Conservation (phyloP, 2,888 invertebrate species). For the Chirona hameri region DNA sequence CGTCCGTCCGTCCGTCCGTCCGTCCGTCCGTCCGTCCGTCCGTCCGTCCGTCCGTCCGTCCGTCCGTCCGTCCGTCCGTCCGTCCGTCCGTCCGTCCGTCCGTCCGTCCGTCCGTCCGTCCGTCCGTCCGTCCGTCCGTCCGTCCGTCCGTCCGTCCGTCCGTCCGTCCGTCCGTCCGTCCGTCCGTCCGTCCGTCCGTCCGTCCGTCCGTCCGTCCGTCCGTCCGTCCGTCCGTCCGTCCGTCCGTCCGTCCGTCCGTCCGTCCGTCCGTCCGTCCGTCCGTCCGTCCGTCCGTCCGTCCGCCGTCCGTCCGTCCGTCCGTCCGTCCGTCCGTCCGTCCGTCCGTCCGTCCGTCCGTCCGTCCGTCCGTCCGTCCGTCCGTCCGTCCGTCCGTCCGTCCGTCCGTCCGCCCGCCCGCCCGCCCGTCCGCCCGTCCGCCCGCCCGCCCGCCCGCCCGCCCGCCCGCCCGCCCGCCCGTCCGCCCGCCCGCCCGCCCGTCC, state of each 20-base stretch:
- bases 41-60: background rate
- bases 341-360: conserved; percentile 30
- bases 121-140: conserved; percentile 32
- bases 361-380: conserved; percentile 31
- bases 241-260: background rate
- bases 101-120: conserved; percentile 32
- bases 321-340: conserved; percentile 32
- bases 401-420: no score
- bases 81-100: conserved; percentile 32
- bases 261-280: conserved; percentile 30
- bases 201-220: conserved; percentile 32
- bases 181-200: conserved; percentile 32
- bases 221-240: conserved; percentile 30
- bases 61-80: conserved; percentile 31
- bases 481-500: no score
- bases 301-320: no score
- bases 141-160: conserved; percentile 32
- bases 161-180: conserved; percentile 31
- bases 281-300: no score
- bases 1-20: background rate
- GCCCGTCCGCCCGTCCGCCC: no score
- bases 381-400: conserved; percentile 32
- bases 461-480: no score
- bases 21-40: background rate
- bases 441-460: no score